Conservation (phyloP, 1,140 invertebrate genomes). For the Aricia agestis region DNA sequence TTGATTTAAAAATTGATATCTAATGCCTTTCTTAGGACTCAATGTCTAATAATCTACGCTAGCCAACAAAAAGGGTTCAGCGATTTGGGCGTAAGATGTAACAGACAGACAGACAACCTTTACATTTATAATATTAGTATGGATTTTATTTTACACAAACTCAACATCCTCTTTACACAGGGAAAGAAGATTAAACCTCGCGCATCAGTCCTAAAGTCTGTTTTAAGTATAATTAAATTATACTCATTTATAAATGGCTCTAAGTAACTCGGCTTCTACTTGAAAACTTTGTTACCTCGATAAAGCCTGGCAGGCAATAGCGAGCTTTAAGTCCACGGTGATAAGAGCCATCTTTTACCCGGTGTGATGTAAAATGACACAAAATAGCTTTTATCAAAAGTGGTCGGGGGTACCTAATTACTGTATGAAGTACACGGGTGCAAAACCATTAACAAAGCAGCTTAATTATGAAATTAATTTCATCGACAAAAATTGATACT, state of each 20-base stretch:
- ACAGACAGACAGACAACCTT: too few relatives aligned
- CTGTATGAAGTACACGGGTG: not conserved
- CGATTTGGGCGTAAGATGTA: too few relatives aligned
- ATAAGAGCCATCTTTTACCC: not conserved
- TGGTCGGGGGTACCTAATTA: not conserved
- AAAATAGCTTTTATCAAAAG: not conserved
- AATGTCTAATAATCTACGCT: too few relatives aligned
- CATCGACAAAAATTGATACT: not conserved
- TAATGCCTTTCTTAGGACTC: too few relatives aligned
- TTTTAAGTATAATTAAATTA: constrained; percentile 14
- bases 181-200: not conserved
- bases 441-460: not conserved
- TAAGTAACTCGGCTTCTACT: not conserved
- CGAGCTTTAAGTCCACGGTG: not conserved
- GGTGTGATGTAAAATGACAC: not conserved
- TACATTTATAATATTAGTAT: too few relatives aligned
- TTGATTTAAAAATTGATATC: too few relatives aligned
- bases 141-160: too few relatives aligned
- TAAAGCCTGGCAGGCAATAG: not conserved
- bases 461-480: not conserved
- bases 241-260: constrained; percentile 13
- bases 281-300: constrained; percentile 11
- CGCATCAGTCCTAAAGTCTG: not conserved
- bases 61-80: too few relatives aligned
- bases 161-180: too few relatives aligned